Evolutionary conservation across 2,797 vertebrate species (phyloP).

Genomic region (Brachymystax lenok): DNA sequence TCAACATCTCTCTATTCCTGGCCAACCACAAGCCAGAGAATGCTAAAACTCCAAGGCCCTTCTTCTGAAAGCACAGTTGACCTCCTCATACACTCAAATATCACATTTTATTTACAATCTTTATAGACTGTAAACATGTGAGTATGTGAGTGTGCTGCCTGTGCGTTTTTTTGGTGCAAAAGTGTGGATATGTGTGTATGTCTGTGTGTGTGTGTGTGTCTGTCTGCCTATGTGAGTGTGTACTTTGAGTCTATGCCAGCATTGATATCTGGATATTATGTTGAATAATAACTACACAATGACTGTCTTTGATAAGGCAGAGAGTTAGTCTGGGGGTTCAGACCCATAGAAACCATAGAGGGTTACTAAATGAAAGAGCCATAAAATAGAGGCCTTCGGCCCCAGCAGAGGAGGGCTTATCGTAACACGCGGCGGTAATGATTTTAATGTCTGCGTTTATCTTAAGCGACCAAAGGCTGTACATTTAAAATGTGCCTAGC

Average conservation of each 20-base stretch:
- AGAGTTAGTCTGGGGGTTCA: neutral
- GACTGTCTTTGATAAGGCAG: slow-evolving; percentile 1
- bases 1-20: slow-evolving; percentile 19
- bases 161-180: slow-evolving; percentile 20
- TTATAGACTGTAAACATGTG: slow-evolving; percentile 53
- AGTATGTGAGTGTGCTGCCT: slow-evolving; percentile 13
- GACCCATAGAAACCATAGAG: slow-evolving; percentile 21
- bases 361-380: slow-evolving; percentile 63
- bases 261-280: slow-evolving; percentile 4
- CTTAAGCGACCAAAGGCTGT: slow-evolving; percentile 52
- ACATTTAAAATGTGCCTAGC: slow-evolving; percentile 46
- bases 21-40: neutral
- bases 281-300: slow-evolving; percentile 8
- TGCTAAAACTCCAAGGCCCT: slow-evolving; percentile 11
- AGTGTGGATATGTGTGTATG: neutral
- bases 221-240: slow-evolving; percentile 5
- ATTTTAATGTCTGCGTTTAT: slow-evolving; percentile 64
- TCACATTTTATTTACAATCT: slow-evolving; percentile 44
- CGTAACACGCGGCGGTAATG: slow-evolving; percentile 61
- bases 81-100: slow-evolving; percentile 31
- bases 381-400: slow-evolving; percentile 63
- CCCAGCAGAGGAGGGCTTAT: slow-evolving; percentile 46
- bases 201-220: neutral
- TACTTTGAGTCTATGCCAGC: neutral
- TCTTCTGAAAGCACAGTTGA: slow-evolving; percentile 21